Evolutionary conservation across 2,888 invertebrate genomes (phyloP).

Genomic region (Spicauda simplicius): DNA sequence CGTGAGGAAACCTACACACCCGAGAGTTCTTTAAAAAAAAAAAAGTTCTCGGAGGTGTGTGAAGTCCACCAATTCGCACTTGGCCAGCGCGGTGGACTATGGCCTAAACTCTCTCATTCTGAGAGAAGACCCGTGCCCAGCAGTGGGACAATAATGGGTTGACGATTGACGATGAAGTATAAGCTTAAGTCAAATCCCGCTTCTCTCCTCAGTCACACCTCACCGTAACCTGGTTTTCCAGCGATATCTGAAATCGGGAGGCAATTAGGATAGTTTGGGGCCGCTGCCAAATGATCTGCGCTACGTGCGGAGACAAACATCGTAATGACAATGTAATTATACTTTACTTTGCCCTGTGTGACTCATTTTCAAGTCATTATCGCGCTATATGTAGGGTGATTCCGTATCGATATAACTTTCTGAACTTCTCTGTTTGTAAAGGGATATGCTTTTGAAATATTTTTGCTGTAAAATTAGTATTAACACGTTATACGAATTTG

Average conservation of each 20-base stretch:
- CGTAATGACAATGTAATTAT: conserved; percentile 31
- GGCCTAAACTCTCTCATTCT: too few species aligned
- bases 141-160: too few species aligned
- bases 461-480: too few species aligned
- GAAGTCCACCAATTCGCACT: too few species aligned
- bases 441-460: too few species aligned
- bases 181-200: neutral
- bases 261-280: conserved; percentile 77
- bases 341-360: conserved; percentile 11
- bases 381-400: conserved; percentile 1
- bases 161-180: too few species aligned
- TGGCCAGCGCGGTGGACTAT: too few species aligned
- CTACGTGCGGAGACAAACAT: conserved; percentile 35
- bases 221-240: conserved; percentile 38
- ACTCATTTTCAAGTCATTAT: conserved; percentile 22
- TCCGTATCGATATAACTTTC: neutral
- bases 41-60: too few species aligned
- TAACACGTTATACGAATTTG: too few species aligned
- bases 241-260: conserved; percentile 65
- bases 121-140: too few species aligned
- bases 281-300: conserved; percentile 72
- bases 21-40: too few species aligned
- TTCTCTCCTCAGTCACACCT: neutral
- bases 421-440: neutral
- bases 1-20: too few species aligned